These are phyloP conservation scores for Festucalex cinctus DNA, from an alignment of 2,113 vertebrate species.

Conservation along the genomic window DNA sequence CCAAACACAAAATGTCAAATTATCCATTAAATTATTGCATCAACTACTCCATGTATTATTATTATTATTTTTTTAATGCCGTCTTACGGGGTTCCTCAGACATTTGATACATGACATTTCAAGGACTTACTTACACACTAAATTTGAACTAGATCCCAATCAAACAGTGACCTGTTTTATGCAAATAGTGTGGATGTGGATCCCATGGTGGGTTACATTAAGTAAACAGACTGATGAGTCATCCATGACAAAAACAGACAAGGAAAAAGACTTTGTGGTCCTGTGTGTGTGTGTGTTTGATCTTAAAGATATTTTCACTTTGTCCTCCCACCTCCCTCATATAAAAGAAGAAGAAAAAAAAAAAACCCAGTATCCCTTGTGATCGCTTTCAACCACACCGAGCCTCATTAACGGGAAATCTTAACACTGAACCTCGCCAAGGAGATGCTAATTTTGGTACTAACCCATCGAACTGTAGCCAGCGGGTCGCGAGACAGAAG, in stretches of 20 bases:
- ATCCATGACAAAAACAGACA: constrained; percentile 21
- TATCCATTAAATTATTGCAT: not conserved
- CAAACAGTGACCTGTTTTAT: not conserved
- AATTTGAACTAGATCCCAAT: not conserved
- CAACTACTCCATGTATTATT: not conserved
- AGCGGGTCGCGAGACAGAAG: constrained; percentile 36
- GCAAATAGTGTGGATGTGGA: not conserved
- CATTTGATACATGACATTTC: not conserved
- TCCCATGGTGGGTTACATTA: not conserved
- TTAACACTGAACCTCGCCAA: constrained; percentile 49
- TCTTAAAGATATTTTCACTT: constrained; percentile 38
- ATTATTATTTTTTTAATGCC: not conserved
- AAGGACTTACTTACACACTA: not conserved
- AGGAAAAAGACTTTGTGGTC: constrained; percentile 20
- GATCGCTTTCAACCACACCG: constrained; percentile 49
- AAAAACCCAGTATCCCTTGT: constrained; percentile 44
- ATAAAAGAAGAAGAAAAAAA: not conserved
- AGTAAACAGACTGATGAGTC: constrained; percentile 16
- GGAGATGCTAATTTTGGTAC: constrained; percentile 67
- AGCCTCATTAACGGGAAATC: constrained; percentile 70
- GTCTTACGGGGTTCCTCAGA: not conserved
- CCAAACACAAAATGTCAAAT: not conserved
- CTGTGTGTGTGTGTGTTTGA: constrained; percentile 31
- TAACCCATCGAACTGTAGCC: constrained; percentile 55
- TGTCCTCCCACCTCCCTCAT: not conserved